Conservation (phyloP, 2,888 invertebrate species). For the Lithophane leautieri region DNA sequence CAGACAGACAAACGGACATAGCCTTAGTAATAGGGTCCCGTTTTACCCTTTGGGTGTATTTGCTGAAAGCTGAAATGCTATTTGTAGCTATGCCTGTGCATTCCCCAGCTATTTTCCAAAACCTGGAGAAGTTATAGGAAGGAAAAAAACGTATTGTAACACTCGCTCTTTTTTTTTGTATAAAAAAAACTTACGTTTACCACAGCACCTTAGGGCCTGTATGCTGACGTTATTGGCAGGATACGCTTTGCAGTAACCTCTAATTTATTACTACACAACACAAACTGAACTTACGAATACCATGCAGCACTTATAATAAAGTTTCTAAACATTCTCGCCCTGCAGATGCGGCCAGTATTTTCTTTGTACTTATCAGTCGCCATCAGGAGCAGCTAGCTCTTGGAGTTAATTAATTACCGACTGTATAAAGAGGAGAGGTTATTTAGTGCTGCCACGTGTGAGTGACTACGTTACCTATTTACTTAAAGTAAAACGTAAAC, state of each 20-base stretch:
- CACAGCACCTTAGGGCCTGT: too few relatives aligned
- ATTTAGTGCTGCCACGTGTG: slow-evolving; percentile 10
- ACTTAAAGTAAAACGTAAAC: background rate
- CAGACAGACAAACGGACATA: too few relatives aligned
- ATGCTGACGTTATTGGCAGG: background rate
- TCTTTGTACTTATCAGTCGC: slow-evolving; percentile 61
- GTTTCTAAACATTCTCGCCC: slow-evolving; percentile 21
- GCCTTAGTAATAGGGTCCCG: too few relatives aligned
- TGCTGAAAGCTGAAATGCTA: background rate
- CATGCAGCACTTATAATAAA: background rate
- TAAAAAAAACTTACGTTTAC: too few relatives aligned
- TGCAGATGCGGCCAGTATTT: slow-evolving; percentile 56
- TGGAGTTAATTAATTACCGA: slow-evolving; percentile 64
- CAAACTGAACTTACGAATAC: background rate
- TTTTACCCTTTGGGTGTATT: too few relatives aligned
- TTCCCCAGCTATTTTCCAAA: too few relatives aligned
- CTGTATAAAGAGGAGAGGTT: slow-evolving; percentile 16
- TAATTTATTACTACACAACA: background rate
- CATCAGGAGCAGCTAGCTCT: slow-evolving; percentile 56
- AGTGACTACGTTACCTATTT: background rate
- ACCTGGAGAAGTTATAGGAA: too few relatives aligned
- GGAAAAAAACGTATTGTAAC: too few relatives aligned
- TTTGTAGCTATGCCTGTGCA: too few relatives aligned
- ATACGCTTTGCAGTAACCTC: background rate
- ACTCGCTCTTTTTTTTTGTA: too few relatives aligned